Base-by-base conservation (phyloP, 92 coral and sea anemone genomes). In the Micromussa lordhowensis region DNA sequence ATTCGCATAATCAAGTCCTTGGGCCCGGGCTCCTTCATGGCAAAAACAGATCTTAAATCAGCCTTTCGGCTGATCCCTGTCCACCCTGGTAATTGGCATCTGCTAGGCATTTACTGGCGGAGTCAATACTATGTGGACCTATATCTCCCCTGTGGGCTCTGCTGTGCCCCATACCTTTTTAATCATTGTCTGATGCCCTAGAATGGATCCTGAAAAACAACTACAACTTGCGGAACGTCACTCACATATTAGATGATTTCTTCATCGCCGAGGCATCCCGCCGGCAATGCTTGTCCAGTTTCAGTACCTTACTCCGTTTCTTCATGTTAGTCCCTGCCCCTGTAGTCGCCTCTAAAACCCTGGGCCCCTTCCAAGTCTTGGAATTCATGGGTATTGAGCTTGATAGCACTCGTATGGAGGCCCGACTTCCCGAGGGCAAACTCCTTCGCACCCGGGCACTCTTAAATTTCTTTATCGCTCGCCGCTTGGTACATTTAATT, bases 211-310 rank as follows among this genome's bases (percentile, higher is more conserved):
- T n/a, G n/a, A n/a, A n/a, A n/a, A n/a, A n/a, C 51, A 44, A 44
- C 10, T 44, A 44, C 10, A 44, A 44, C 51, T 8, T 44, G 51
- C 12, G 51, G 51, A 44, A 44, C 51, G 8, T 44, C 51, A 44
- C 10, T 44, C 51, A 44, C 51, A 85, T 74, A 28, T 71, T 85
- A 26, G 88, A 85, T 16, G 88, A 85, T 31, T 75, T 72, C 57
- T 75, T 85, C 31, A 38, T 75, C 5, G 68, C 55, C 63, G 51
- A 83, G 40, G 9, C 79, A 30, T 53, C 51, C 64, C 38, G 86
- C 14, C 26, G 36, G 14, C 76, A 68, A 24, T 44, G 63, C 68
- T 3, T 84, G 80, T 16, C 36, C 36, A 14, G 17, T 0, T 35
- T 84, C 22, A 69, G 64, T 40, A 59, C 76, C 63, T 55, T 55